phyloP scores from a whole-genome alignment of 2,888 invertebrate genomes.

The Andrena hattorfiana region DNA sequence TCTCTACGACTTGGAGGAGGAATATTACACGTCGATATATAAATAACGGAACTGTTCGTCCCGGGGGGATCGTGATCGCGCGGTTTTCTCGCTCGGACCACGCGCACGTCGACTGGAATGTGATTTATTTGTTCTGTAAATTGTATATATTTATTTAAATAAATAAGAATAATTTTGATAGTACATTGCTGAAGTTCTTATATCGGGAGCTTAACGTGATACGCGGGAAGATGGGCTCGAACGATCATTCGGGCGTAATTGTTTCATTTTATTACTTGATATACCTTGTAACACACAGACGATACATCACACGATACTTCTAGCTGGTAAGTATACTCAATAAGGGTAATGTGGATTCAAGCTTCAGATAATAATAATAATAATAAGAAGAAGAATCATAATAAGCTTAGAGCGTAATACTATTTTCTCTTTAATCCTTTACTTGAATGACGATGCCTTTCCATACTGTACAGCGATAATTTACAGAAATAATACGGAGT shows the following conservation, averaged over 20 bases:
- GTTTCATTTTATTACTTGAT: conserved; percentile 79
- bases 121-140: conserved; percentile 51
- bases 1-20: conserved; percentile 96
- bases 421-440: conserved; percentile 69
- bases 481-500: conserved; percentile 73
- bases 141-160: conserved; percentile 76
- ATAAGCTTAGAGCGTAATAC: conserved; percentile 74
- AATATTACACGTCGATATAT: conserved; percentile 95
- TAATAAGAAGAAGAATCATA: conserved; percentile 73
- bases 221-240: conserved; percentile 19
- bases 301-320: conserved; percentile 82
- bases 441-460: conserved; percentile 65
- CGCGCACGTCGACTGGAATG: conserved; percentile 26
- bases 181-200: conserved; percentile 29
- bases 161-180: conserved; percentile 75
- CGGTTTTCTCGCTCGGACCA: conserved; percentile 30
- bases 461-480: conserved; percentile 76
- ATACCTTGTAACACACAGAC: conserved; percentile 81
- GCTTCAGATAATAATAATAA: conserved; percentile 76
- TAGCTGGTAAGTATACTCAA: conserved; percentile 79
- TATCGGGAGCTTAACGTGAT: conserved; percentile 31
- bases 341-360: conserved; percentile 78
- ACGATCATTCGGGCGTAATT: conserved; percentile 67
- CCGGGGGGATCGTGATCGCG: not conserved
- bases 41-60: conserved; percentile 86